phyloP scores from a whole-genome alignment of 2,113 vertebrate genomes.

The Dolichallabes microphthalmus region DNA sequence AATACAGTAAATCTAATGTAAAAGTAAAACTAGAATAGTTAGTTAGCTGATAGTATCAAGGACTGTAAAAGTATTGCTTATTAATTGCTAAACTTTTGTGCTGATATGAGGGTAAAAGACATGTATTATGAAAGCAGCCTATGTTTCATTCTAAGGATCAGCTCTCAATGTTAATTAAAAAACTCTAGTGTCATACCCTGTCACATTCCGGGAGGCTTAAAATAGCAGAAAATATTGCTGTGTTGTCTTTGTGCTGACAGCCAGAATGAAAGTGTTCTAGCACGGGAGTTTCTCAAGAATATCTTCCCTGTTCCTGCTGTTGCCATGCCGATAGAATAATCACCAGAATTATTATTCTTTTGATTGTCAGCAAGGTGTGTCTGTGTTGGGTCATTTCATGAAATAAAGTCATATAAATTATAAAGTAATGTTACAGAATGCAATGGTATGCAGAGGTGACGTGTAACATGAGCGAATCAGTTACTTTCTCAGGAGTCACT shows the following conservation, averaged over 20 bases:
- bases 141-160: neutral
- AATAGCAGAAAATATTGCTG: constrained; percentile 32
- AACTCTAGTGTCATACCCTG: constrained; percentile 1
- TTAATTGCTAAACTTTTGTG: neutral
- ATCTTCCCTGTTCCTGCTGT: constrained; percentile 13
- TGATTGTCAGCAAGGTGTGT: constrained; percentile 41
- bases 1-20: neutral
- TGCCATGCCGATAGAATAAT: constrained; percentile 25
- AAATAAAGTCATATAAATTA: constrained; percentile 3
- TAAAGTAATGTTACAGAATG: constrained; percentile 20
- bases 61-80: neutral
- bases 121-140: neutral
- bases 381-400: constrained; percentile 38
- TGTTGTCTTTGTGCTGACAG: constrained; percentile 38
- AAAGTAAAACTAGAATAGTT: neutral
- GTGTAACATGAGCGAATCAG: constrained; percentile 14
- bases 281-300: neutral
- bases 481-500: neutral
- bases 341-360: neutral
- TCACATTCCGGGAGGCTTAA: constrained; percentile 25
- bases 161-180: constrained; percentile 12
- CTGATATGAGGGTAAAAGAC: neutral
- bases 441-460: constrained; percentile 49
- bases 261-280: constrained; percentile 23
- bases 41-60: neutral